Evolutionary conservation across 2,113 vertebrate genomes (phyloP).

Genomic region (Bufo bufo): DNA sequence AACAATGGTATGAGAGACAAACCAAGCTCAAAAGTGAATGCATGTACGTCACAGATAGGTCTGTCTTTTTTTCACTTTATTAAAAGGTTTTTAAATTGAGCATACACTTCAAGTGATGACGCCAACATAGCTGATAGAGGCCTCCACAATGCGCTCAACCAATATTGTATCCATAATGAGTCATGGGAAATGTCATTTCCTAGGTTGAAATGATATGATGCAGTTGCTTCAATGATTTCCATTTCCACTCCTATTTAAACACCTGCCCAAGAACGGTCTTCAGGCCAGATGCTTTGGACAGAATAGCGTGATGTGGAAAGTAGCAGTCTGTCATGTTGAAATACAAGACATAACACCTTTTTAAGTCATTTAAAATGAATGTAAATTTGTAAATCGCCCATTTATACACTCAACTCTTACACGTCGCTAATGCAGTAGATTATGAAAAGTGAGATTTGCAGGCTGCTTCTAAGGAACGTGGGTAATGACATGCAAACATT

Average conservation of each 20-base stretch:
- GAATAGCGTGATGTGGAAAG: neutral
- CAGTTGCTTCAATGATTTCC: neutral
- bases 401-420: slow-evolving; percentile 2
- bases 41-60: neutral
- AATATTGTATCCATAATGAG: neutral
- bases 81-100: no score
- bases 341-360: slow-evolving; percentile 1
- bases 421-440: neutral
- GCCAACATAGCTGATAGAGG: neutral
- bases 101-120: no score
- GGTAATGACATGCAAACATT: slow-evolving; percentile 28
- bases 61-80: no score
- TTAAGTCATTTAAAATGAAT: slow-evolving; percentile 6
- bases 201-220: neutral
- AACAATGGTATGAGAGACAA: no score
- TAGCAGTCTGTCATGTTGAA: neutral
- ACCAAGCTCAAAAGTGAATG: no score
- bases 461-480: neutral
- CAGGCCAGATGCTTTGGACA: neutral
- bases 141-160: neutral
- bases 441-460: neutral
- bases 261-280: neutral
- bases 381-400: neutral
- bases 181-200: neutral
- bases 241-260: neutral